Evolutionary conservation across 1,140 invertebrate genomes (phyloP), one percentile per base, ranked within the genome.

Genomic region (Homarus americanus): DNA sequence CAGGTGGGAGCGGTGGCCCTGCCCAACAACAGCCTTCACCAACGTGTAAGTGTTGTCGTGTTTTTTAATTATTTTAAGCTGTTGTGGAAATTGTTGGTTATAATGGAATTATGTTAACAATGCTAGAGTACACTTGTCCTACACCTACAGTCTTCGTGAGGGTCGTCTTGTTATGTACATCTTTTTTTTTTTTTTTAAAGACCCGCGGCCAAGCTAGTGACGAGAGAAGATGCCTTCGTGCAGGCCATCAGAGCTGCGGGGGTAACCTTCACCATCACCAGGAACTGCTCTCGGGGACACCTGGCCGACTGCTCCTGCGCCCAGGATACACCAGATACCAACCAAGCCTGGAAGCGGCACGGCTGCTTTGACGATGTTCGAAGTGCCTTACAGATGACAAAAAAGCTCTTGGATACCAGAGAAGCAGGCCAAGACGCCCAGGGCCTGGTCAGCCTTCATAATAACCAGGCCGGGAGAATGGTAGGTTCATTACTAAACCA

Each of bases 391-490:
- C 97, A 97, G 93, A 98, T 98, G 94, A 97, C 97, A 72, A 94
- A 94, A 83, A 95, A 97, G 34, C 99, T 99, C 94, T 98, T 99
- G 36, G 98, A 99, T 94, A 97, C 97, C 0, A 97, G 97, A 32
- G 98, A 99, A 94, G 96, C 97, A 85, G 98, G 97, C 12, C 96
- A 97, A 92, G 98, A 97, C 93, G 95, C 98, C 0, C 95, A 98
- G 82, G 98, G 98, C 94, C 98, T 98, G 94, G 98, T 99, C 97
- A 99, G 99, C 95, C 94, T 98, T 12, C 98, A 99, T 95, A 99
- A 99, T 95, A 99, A 99, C 94, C 98, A 99, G 94, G 98, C 98
- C 36, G 98, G 98, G 80, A 95, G 98, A 96, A 96, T 96, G 96
- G 98, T 99, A 95, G 97, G 97, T 41, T 44, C 9, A 63, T 20